Conservation (phyloP, 1,140 invertebrate genomes). For the Drosophila sechellia region DNA sequence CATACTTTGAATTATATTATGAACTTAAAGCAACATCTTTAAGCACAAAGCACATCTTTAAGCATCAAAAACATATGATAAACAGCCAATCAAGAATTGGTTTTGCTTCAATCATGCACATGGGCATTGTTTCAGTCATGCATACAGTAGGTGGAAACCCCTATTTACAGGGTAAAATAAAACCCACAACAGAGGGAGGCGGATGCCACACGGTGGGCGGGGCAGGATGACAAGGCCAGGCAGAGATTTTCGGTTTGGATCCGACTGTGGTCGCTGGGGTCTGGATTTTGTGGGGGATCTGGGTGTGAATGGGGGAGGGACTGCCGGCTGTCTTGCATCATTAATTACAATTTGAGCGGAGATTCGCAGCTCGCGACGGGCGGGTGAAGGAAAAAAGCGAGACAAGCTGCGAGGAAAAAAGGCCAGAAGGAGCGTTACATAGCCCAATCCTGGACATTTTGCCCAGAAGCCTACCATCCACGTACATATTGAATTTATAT, state of each 20-base stretch:
- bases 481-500: constrained; percentile 1
- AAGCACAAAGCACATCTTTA: no score
- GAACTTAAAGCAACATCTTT: no score
- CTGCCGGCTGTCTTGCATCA: constrained; percentile 74
- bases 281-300: constrained; percentile 21
- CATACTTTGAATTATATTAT: no score
- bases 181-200: constrained; percentile 13
- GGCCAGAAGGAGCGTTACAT: constrained; percentile 33
- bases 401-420: constrained; percentile 43
- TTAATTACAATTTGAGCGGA: constrained; percentile 79
- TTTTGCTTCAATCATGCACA: no score
- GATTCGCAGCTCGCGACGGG: constrained; percentile 17
- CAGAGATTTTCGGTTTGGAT: constrained; percentile 58
- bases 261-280: constrained; percentile 37
- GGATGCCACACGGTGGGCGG: constrained; percentile 25
- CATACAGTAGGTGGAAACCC: not conserved
- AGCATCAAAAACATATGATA: no score
- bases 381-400: constrained; percentile 3
- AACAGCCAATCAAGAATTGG: no score
- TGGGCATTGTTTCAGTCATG: not conserved
- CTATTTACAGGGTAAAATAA: constrained; percentile 15
- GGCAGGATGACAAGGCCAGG: constrained; percentile 51
- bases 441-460: constrained; percentile 43
- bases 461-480: constrained; percentile 25
- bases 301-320: constrained; percentile 32